Evolutionary conservation across 2,888 invertebrate genomes (phyloP).

Genomic region (Rhaphigaster nebulosa): DNA sequence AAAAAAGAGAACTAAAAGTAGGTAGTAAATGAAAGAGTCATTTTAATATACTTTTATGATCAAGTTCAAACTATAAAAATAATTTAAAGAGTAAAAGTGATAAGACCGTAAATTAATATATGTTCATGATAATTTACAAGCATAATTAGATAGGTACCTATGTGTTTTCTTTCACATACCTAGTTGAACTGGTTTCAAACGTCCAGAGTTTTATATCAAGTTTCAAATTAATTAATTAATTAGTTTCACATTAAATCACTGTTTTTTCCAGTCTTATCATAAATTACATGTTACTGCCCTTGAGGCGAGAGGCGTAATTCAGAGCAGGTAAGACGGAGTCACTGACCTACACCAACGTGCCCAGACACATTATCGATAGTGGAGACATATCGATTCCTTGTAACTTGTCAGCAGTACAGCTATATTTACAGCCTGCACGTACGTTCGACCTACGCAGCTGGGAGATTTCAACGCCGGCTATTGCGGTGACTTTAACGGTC

Average conservation of each 20-base stretch:
- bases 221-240: neutral
- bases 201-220: neutral
- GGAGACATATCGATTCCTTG: slow-evolving; percentile 12
- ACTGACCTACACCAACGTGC: neutral
- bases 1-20: no score
- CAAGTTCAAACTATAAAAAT: no score
- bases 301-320: neutral
- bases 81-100: no score
- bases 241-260: neutral
- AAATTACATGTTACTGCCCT: neutral
- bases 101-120: no score
- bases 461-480: slow-evolving; percentile 23
- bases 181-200: neutral
- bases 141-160: no score
- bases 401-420: neutral
- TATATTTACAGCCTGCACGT: neutral
- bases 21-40: no score
- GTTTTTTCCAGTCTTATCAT: neutral
- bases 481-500: slow-evolving; percentile 38
- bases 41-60: no score
- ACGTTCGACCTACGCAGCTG: neutral
- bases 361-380: slow-evolving; percentile 1
- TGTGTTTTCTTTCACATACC: no score
- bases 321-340: neutral
- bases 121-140: no score